These are phyloP conservation scores for Bilobella aurantiaca DNA, from an alignment of 1,140 invertebrate genomes.

Conservation along the genomic window DNA sequence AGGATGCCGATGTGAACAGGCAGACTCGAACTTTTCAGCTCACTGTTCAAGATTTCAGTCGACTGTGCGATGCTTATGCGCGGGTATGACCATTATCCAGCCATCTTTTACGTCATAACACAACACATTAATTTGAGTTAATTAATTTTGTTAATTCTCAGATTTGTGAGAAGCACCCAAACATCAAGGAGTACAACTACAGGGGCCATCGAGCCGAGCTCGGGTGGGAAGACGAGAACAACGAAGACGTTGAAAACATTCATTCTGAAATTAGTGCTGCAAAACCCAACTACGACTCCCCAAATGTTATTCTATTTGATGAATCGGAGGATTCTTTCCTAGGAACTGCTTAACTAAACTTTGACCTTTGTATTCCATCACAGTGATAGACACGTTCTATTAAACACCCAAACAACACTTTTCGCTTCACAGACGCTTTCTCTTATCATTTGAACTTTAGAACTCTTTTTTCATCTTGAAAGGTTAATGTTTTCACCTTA, in stretches of 20 bases:
- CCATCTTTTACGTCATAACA: not conserved
- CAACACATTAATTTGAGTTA: not conserved
- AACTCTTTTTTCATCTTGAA: too few species aligned
- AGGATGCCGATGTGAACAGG: slow-evolving; percentile 61
- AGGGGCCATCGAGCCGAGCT: slow-evolving; percentile 20
- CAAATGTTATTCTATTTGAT: not conserved
- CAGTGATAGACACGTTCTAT: not conserved
- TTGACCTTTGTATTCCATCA: not conserved
- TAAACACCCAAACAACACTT: too few species aligned
- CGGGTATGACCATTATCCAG: slow-evolving; percentile 27
- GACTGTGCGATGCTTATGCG: slow-evolving; percentile 62
- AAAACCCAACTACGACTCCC: not conserved
- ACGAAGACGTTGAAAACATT: not conserved
- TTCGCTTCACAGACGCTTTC: too few species aligned
- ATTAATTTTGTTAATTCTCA: not conserved
- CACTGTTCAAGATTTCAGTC: slow-evolving; percentile 63
- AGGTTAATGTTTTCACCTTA: too few species aligned
- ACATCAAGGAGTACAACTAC: slow-evolving; percentile 20
- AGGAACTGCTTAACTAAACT: not conserved
- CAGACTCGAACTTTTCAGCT: slow-evolving; percentile 56
- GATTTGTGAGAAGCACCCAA: slow-evolving; percentile 26
- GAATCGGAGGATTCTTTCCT: not conserved
- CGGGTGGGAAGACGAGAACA: slow-evolving; percentile 13
- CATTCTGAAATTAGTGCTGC: not conserved
- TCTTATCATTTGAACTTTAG: too few species aligned